Base-by-base conservation (phyloP, 2,113 vertebrate species). In the Jacana jacana region DNA sequence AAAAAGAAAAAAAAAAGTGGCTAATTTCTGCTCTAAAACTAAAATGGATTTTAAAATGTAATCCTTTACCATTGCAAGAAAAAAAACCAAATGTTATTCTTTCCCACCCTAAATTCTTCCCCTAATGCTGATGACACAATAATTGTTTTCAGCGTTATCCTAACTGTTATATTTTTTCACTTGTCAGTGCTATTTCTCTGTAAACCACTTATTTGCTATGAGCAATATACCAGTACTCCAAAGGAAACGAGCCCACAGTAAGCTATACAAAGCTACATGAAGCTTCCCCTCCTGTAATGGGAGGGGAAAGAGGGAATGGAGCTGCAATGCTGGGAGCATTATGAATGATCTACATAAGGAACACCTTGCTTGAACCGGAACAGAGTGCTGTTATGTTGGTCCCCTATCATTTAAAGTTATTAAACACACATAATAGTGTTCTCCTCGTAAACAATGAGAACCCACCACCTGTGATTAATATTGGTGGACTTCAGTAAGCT, bases 81-180 rank as follows among this genome's bases (percentile, higher is more conserved):
- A 39, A 89, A 61, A 85, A 3, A 0, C 2, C 5, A 71, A 60
- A 25, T 86, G 35, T 64, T 95, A 91, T 48, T 95, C 73, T 88
- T 94, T 42, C 44, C 15, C 2, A 0, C 20, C 17, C 10, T 65
- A 94, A 88, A 46, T 94, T 92, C 79, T 80, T 88, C 49, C 61
- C 73, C 71, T 63, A 70, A 83, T 44, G 71, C 22, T 79, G 94
- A 96, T 71, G n/a, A 20, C 60, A 37, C 88, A 96, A 97, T 95
- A 89, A 86, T 68, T 96, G 79, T 97, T 97, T 98, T 94, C 72
- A 81, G 71, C 78, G 70, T 76, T 93, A 82, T 83, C 46, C 55
- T 93, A 86, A 95, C 48, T 24, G 37, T 49, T 22, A 35, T 51
- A 66, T 84, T 89, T 97, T 95, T 97, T 86, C 33, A 89, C 60